Percentiles rank a stretch among this genome's conserved stretches.
Evolutionary conservation across 2,888 invertebrate genomes (phyloP).

Genomic region (Dexiosoma caninum): DNA sequence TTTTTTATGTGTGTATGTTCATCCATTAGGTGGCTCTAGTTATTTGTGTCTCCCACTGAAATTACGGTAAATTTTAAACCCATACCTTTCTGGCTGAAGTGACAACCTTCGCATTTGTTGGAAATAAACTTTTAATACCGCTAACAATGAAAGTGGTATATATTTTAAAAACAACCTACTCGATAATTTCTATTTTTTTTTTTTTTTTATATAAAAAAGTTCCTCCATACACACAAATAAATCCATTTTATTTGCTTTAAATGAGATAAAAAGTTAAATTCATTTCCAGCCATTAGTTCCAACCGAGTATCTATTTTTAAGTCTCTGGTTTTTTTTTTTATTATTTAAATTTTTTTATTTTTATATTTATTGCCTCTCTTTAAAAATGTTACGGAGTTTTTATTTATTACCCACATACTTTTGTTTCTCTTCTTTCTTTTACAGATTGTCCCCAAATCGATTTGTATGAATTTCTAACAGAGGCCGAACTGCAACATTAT

Average conservation of each 20-base stretch:
- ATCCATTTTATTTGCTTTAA: background rate
- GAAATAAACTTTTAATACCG: too few relatives aligned
- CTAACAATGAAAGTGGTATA: too few relatives aligned
- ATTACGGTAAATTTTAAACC: too few relatives aligned
- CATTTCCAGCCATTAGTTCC: background rate
- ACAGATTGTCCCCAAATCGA: conserved; percentile 79
- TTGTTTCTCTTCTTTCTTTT: conserved; percentile 65
- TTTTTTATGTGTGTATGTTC: too few relatives aligned
- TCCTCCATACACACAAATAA: too few relatives aligned
- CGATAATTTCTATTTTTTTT: too few relatives aligned
- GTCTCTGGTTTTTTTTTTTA: background rate
- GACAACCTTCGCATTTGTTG: too few relatives aligned
- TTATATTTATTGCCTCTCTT: background rate
- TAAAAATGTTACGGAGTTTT: conserved; percentile 3
- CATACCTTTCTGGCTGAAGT: too few relatives aligned
- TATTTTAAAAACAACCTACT: too few relatives aligned
- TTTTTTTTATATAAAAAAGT: too few relatives aligned
- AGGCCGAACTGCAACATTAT: conserved; percentile 96
- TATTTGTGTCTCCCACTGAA: too few relatives aligned
- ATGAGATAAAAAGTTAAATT: background rate
- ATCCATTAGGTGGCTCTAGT: too few relatives aligned
- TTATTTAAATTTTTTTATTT: background rate
- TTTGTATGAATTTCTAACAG: conserved; percentile 92
- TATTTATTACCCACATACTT: background rate
- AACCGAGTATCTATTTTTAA: conserved; percentile 26